Conservation (phyloP, 2,797 vertebrate genomes). For the Premnoplex brunnescens region DNA sequence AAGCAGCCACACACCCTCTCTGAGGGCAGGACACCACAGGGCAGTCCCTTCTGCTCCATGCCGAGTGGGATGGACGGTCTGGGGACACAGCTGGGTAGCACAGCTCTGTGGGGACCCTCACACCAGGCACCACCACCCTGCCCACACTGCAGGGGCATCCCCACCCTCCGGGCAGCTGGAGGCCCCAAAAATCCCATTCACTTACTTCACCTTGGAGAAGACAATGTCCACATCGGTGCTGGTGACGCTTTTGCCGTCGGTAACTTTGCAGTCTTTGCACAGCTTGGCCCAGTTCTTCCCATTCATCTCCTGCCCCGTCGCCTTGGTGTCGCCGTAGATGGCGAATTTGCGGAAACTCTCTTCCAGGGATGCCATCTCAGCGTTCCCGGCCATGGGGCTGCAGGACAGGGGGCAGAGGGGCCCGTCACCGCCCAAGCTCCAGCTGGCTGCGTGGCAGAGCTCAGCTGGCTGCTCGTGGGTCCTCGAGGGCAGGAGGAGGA, state of each 20-base stretch:
- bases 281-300: conserved; percentile 98
- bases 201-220: conserved; percentile 98
- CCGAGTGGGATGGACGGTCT: accelerated
- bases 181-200: not conserved
- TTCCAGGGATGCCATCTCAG: conserved; percentile 82
- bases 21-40: accelerated
- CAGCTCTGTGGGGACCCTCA: not conserved
- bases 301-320: conserved; percentile 89
- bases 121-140: not conserved
- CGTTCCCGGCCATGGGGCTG: conserved; percentile 84
- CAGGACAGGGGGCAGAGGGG: not conserved
- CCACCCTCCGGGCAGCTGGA: accelerated
- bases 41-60: accelerated
- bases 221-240: conserved; percentile 93
- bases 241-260: conserved; percentile 85
- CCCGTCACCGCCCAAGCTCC: not conserved
- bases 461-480: not conserved
- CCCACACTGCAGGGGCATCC: not conserved
- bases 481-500: not conserved
- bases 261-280: conserved; percentile 96
- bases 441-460: not conserved
- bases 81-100: accelerated
- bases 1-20: not conserved
- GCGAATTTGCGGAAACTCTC: conserved; percentile 90
- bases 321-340: conserved; percentile 91